These are phyloP conservation scores for Cassiopea andromeda DNA, from an alignment of 30 jellyfish, hydroid and myxozoan species.

Conservation along the genomic window DNA sequence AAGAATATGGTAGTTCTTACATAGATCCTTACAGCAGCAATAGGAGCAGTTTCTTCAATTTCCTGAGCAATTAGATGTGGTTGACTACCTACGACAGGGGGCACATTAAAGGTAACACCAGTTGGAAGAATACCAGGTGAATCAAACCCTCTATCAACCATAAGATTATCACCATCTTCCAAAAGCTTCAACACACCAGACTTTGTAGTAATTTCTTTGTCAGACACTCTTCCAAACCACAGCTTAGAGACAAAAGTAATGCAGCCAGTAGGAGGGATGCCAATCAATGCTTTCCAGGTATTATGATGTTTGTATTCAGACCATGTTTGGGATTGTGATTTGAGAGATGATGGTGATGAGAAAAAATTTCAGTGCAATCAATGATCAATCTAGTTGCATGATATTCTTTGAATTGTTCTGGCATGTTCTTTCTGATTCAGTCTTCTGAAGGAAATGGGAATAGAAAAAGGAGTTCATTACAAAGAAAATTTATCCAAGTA, in stretches of 20 bases:
- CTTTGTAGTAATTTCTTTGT: constrained; percentile 55
- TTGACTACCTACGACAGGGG: constrained; percentile 49
- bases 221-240: constrained; percentile 54
- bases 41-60: constrained; percentile 43
- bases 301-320: constrained; percentile 40
- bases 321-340: constrained; percentile 47
- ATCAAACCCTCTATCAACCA: constrained; percentile 78
- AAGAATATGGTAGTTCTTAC: constrained; percentile 61
- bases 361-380: constrained; percentile 64
- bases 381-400: constrained; percentile 55
- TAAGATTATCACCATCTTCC: constrained; percentile 49
- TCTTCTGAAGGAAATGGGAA: constrained; percentile 71
- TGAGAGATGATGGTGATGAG: constrained; percentile 58
- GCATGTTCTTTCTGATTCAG: constrained; percentile 21
- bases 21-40: constrained; percentile 61
- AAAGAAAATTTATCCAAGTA: constrained; percentile 66
- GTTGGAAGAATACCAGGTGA: constrained; percentile 46
- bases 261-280: constrained; percentile 46
- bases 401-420: constrained; percentile 40
- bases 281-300: constrained; percentile 48
- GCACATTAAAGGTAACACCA: constrained; percentile 59
- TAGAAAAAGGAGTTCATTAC: constrained; percentile 49
- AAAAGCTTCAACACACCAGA: constrained; percentile 43
- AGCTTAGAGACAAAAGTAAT: constrained; percentile 43
- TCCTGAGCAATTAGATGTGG: constrained; percentile 68